Evolutionary conservation across 2,113 vertebrate species (phyloP).

Genomic region (Pseudopipra pipra): DNA sequence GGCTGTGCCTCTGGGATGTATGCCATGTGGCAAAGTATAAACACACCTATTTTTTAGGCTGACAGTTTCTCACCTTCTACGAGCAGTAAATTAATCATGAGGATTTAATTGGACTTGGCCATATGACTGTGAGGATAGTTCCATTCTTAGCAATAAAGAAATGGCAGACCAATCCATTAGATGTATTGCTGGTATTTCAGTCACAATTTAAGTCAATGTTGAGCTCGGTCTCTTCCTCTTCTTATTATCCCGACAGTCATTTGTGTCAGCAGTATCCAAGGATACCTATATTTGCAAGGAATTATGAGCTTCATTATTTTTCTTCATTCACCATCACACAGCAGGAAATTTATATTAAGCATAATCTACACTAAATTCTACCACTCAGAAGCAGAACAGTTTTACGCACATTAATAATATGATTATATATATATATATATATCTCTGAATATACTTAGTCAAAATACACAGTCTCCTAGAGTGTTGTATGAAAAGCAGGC

Average conservation of each 20-base stretch:
- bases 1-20: background rate
- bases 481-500: background rate
- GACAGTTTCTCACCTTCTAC: constrained; percentile 33
- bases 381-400: background rate
- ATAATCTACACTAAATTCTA: constrained; percentile 24
- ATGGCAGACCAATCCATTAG: constrained; percentile 51
- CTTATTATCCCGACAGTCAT: background rate
- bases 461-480: background rate
- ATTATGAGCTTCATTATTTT: constrained; percentile 53
- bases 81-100: constrained; percentile 51
- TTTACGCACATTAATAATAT: background rate
- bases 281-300: constrained; percentile 32
- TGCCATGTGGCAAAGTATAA: background rate
- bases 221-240: background rate
- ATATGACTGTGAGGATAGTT: constrained; percentile 3
- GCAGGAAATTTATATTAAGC: constrained; percentile 4
- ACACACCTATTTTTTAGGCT: constrained; percentile 5
- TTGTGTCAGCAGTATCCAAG: constrained; percentile 49
- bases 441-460: background rate
- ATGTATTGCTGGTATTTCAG: constrained; percentile 28
- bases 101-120: constrained; percentile 44
- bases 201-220: background rate
- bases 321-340: constrained; percentile 18
- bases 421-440: background rate
- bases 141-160: constrained; percentile 24